Conservation (phyloP, 2,888 invertebrate genomes). For the Drosophila eohydei region DNA sequence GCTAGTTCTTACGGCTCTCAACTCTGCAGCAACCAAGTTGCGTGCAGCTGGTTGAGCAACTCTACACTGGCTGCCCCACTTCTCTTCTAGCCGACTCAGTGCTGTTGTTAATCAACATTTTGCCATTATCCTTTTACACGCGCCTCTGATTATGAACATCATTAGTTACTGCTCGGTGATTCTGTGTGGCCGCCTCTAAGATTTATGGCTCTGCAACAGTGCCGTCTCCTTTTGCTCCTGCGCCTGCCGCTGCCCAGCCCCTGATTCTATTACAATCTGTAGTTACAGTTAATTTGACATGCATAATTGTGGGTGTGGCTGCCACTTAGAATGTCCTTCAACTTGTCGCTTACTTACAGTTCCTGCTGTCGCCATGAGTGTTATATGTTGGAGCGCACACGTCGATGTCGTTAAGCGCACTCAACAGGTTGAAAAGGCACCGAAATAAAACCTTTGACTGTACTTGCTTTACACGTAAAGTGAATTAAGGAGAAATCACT, state of each 20-base stretch:
- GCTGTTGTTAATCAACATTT: slow-evolving; percentile 64
- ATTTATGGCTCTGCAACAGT: slow-evolving; percentile 64
- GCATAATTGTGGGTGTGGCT: slow-evolving; percentile 68
- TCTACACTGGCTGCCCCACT: not conserved
- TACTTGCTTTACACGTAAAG: slow-evolving; percentile 5
- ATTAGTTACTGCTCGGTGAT: slow-evolving; percentile 72
- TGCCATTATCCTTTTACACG: slow-evolving; percentile 75
- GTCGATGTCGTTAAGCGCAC: slow-evolving; percentile 18
- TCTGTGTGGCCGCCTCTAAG: slow-evolving; percentile 51
- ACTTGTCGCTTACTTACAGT: slow-evolving; percentile 10
- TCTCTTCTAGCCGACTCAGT: not conserved
- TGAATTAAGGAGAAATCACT: not conserved
- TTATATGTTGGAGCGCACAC: slow-evolving; percentile 6
- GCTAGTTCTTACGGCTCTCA: slow-evolving; percentile 24
- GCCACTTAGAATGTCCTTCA: slow-evolving; percentile 21
- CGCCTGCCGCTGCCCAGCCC: not conserved
- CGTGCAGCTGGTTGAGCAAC: slow-evolving; percentile 4
- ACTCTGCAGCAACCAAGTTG: not conserved
- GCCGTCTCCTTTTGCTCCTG: slow-evolving; percentile 8
- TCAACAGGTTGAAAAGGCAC: slow-evolving; percentile 34
- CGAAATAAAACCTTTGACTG: slow-evolving; percentile 11
- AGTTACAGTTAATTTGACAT: slow-evolving; percentile 77
- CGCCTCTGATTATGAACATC: slow-evolving; percentile 77
- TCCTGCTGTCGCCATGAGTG: not conserved
- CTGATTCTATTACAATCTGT: slow-evolving; percentile 54